Percentiles rank a stretch among this genome's conserved stretches.
phyloP scores from a whole-genome alignment of 2,797 vertebrate genomes.

The Erithacus rubecula region DNA sequence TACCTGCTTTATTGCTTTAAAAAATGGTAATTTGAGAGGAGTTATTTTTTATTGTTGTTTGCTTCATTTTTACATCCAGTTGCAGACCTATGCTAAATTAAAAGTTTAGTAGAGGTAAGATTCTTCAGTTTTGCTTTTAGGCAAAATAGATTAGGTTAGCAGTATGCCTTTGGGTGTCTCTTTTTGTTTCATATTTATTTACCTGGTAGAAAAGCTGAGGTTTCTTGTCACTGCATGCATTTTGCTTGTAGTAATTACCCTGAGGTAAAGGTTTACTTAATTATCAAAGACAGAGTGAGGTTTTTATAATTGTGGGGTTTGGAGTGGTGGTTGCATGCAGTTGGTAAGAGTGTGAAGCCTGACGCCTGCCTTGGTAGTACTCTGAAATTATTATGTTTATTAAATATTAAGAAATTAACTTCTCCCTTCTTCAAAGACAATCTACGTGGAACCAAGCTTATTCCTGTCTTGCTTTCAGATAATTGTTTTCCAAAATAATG shows the following conservation, averaged over 20 bases:
- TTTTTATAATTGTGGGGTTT: neutral
- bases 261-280: neutral
- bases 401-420: neutral
- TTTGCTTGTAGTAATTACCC: neutral
- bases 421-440: neutral
- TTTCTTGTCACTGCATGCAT: neutral
- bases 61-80: neutral
- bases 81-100: neutral
- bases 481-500: neutral
- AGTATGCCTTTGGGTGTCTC: neutral
- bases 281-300: neutral
- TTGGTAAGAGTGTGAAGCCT: neutral
- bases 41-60: neutral
- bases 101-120: neutral
- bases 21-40: neutral
- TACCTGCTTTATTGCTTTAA: neutral
- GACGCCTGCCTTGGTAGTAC: neutral
- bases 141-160: neutral
- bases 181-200: neutral
- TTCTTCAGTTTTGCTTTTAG: neutral
- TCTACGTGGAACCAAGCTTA: neutral
- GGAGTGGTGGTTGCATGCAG: neutral
- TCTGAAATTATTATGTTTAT: neutral
- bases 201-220: neutral
- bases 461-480: neutral